These are phyloP conservation scores for Semnopithecus entellus DNA, from an alignment of 2,113 vertebrate genomes.

Conservation along the genomic window DNA sequence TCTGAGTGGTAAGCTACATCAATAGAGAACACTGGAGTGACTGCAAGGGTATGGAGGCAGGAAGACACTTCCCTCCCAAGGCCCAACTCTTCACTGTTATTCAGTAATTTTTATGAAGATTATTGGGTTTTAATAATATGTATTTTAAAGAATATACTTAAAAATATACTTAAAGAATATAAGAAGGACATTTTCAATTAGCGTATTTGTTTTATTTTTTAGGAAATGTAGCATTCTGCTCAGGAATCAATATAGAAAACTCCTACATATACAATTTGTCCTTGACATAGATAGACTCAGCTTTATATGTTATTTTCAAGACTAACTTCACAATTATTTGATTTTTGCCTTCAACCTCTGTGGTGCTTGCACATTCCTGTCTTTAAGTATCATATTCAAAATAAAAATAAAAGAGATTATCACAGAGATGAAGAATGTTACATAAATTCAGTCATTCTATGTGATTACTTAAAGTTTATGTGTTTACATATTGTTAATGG, in stretches of 20 bases:
- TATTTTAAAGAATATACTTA: neutral
- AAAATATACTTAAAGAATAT: neutral
- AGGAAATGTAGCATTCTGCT: neutral
- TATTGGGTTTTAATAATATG: neutral
- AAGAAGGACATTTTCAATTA: neutral
- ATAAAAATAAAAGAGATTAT: neutral
- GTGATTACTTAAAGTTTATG: neutral
- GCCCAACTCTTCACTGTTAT: neutral
- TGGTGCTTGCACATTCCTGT: too few species aligned
- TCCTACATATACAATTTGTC: neutral
- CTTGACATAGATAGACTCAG: neutral
- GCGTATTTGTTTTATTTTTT: neutral
- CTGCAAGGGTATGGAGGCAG: rapidly evolving
- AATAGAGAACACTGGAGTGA: neutral
- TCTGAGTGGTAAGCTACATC: neutral
- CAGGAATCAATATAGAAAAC: neutral
- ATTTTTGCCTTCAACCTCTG: too few species aligned
- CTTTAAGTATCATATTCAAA: too few species aligned
- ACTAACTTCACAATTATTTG: neutral
- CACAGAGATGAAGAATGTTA: neutral
- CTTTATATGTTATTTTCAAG: neutral
- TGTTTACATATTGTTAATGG: neutral
- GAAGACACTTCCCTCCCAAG: neutral
- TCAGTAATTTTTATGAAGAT: neutral
- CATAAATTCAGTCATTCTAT: neutral